Base-by-base conservation (phyloP, 2,113 vertebrate species). In the Oreotrochilus melanogaster region DNA sequence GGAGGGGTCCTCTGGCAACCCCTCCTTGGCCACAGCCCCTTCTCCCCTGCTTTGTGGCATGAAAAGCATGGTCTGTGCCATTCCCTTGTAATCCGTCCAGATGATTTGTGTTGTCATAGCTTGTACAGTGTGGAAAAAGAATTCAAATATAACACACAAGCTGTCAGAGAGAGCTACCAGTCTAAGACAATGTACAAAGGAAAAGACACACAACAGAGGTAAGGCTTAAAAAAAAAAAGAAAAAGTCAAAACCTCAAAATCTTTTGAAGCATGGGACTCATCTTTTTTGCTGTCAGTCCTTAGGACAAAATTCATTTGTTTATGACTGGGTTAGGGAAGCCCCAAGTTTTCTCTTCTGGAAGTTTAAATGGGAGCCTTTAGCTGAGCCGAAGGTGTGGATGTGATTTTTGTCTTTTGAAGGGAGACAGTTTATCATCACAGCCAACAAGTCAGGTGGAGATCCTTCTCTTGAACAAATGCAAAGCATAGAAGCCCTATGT, bases 51-150 rank as follows among this genome's bases (percentile, higher is more conserved):
- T 66, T 51, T 39, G 33, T 58, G 56, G 33, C 7, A 11, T 74
- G n/a, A 60, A 78, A 35, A 87, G 56, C 64, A 86, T 33, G 60
- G 92, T 76, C 71, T 31, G 56, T 2, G 1, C 43, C 3, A 0
- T 74, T 96, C 48, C 28, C 48, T 66, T 57, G 33, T 60, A 93
- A 88, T 94, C 90, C 5, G 8, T 88, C 86, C 64, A 82, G 47
- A 64, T 96, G 88, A 96, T 96, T 95, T 93, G 92, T 90, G 88
- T 88, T 96, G 79, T 83, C 72, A 25, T 78, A 88, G 75, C 93
- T 95, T 0, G 1, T 60, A 71, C 35, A 60, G 71, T 78, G 85
- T 83, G 69, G 94, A 88, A 94, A 95, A 92, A 6, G 13, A 78
- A 67, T 88, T 94, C 78, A 95, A 85, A 93, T 89, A 90, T 74